Evolutionary conservation across 2,797 vertebrate species (phyloP), one percentile per base, ranked within the genome.

Genomic region (Chelon auratus): DNA sequence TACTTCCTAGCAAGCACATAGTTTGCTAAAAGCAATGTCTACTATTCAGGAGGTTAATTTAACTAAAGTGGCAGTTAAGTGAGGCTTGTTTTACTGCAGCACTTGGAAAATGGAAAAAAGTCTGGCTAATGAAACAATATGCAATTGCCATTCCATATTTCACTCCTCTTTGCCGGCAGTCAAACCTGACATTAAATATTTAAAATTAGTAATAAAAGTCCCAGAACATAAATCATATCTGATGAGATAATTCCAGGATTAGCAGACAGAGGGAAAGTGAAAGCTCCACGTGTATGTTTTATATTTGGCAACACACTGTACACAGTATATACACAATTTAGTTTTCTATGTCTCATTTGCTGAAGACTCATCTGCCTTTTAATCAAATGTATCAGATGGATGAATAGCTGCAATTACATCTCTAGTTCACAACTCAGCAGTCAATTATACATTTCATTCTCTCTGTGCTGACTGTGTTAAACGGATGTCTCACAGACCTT

Each of bases 321-420:
- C 6, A 6, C 4, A 6, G 47, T 39, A 5, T 48, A 42, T 37
- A 10, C n/a, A 66, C 5, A 9, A 11, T 36, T 14, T 24, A 26
- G 0, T 2, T 50, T 1, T 12, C n/a, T 61, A 56, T 54, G 53
- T 81, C 68, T 81, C 72, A 89, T 83, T 77, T 78, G 56, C 70
- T 75, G 39, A 76, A 22, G 65, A 84, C 51, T 82, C 66, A 47
- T 76, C 33, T 52, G 39, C 75, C 63, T 78, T 81, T 71, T 85
- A 80, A 68, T 61, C 30, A 57, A 79, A 83, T 53, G 51, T 62
- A 88, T 90, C 78, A 84, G 74, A 72, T n/a, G 69, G 76, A 86
- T 88, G 73, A 91, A 92, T 84, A 76, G 82, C 79, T 71, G 82
- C 78, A 88, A 85, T 89, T 90, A 89, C 75, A 57, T 83, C 68